Evolutionary conservation across 2,797 vertebrate genomes (phyloP).

Genomic region (Arrhamphus sclerolepis): DNA sequence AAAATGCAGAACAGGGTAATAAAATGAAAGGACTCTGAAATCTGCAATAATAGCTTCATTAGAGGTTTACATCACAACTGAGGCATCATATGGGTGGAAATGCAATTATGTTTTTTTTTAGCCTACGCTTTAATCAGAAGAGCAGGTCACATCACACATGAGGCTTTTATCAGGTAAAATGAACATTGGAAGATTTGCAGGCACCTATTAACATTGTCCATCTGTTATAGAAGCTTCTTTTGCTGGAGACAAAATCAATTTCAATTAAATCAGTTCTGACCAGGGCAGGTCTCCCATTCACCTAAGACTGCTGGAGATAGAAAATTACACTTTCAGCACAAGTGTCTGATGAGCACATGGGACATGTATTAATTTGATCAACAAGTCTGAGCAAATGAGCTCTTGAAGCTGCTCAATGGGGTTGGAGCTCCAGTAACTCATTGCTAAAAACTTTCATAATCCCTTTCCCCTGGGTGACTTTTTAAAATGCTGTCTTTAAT

Average conservation of each 20-base stretch:
- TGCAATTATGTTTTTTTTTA: too few species aligned
- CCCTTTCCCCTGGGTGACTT: conserved; percentile 27
- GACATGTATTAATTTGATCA: conserved; percentile 47
- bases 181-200: conserved; percentile 18
- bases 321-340: conserved; percentile 44
- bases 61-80: conserved; percentile 22
- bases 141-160: too few species aligned
- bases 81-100: conserved; percentile 25
- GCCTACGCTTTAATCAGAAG: too few species aligned
- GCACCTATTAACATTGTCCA: conserved; percentile 43
- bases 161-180: too few species aligned
- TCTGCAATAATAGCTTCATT: conserved; percentile 37
- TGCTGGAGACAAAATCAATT: conserved; percentile 76
- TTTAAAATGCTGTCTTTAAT: conserved; percentile 10
- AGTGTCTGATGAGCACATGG: conserved; percentile 37
- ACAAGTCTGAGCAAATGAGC: conserved; percentile 40
- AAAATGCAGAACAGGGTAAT: conserved; percentile 32
- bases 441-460: conserved; percentile 39
- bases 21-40: conserved; percentile 12
- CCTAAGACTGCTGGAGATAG: conserved; percentile 36
- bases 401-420: neutral
- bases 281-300: conserved; percentile 40
- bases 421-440: conserved; percentile 17
- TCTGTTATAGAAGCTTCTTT: conserved; percentile 69
- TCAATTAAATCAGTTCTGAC: conserved; percentile 71